These are phyloP conservation scores for Poeciliopsis infans DNA, from an alignment of 2,797 vertebrate genomes.

Conservation along the genomic window DNA sequence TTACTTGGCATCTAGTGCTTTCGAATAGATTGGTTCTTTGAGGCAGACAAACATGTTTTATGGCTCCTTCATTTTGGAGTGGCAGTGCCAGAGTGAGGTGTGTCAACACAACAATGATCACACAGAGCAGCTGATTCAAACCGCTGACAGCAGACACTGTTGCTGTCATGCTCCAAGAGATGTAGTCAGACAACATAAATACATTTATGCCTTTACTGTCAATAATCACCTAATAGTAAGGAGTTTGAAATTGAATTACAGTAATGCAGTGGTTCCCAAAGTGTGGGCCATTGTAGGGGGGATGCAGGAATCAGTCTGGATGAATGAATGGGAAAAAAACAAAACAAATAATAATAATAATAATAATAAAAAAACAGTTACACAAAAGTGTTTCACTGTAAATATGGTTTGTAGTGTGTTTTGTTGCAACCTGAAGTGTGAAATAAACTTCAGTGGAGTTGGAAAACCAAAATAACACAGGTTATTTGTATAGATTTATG, in stretches of 20 bases:
- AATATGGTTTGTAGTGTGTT: no score
- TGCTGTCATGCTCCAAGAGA: slow-evolving; percentile 15
- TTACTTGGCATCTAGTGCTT: slow-evolving; percentile 52
- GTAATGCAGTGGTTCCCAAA: slow-evolving; percentile 3
- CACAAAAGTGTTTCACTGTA: no score
- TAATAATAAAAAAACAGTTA: no score
- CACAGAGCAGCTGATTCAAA: slow-evolving; percentile 54
- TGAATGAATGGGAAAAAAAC: no score
- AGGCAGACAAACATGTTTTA: slow-evolving; percentile 72
- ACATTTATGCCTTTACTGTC: neutral
- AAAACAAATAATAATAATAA: no score
- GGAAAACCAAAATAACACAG: no score
- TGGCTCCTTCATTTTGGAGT: slow-evolving; percentile 70
- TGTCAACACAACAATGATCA: slow-evolving; percentile 61
- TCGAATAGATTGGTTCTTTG: slow-evolving; percentile 66
- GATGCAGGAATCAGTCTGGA: no score
- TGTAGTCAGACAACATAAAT: slow-evolving; percentile 3
- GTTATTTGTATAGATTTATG: no score
- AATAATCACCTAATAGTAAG: slow-evolving; percentile 5
- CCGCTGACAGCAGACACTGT: slow-evolving; percentile 36
- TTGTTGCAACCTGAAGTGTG: no score
- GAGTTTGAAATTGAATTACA: slow-evolving; percentile 6
- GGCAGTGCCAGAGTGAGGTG: slow-evolving; percentile 67
- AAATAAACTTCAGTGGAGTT: no score
- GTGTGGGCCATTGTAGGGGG: no score